These are phyloP conservation scores for Monoplex corrugatus DNA, from an alignment of 2,888 invertebrate species.

Conservation along the genomic window DNA sequence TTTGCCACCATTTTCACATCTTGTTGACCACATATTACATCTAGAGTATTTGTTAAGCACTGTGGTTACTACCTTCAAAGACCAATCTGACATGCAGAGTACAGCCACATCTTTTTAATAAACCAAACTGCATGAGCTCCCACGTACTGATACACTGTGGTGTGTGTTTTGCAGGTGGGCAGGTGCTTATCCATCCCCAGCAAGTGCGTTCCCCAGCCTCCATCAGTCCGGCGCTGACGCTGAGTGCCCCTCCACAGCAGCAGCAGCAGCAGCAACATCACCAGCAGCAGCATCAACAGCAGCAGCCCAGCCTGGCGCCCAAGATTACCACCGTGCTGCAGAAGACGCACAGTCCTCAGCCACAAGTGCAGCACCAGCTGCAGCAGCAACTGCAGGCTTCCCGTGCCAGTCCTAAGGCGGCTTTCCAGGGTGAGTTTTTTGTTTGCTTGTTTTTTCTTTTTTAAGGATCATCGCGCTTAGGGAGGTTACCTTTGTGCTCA, in stretches of 20 bases:
- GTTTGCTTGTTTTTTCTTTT: too few species aligned
- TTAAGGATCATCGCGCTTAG: too few species aligned
- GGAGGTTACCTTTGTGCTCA: too few species aligned
- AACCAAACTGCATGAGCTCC: too few species aligned
- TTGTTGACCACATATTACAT: too few species aligned
- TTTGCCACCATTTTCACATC: too few species aligned
- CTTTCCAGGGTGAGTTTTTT: conserved; percentile 64
- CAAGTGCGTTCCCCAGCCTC: conserved; percentile 63
- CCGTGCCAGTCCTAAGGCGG: conserved; percentile 49
- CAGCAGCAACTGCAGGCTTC: conserved; percentile 28
- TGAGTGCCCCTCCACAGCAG: conserved; percentile 44
- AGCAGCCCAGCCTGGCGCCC: conserved; percentile 62
- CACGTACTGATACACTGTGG: too few species aligned
- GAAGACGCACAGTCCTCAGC: conserved; percentile 55
- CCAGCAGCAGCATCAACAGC: conserved; percentile 51
- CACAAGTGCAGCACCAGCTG: conserved; percentile 22
- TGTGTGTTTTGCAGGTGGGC: conserved; percentile 62
- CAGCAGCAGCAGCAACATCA: conserved; percentile 36
- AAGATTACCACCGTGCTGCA: conserved; percentile 60
- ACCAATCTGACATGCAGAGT: too few species aligned
- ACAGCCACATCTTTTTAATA: too few species aligned
- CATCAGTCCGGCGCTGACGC: conserved; percentile 59
- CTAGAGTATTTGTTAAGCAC: too few species aligned
- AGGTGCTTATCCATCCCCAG: conserved; percentile 73
- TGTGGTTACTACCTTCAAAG: too few species aligned